Evolutionary conservation across 2,797 vertebrate species (phyloP).

Genomic region (Sebastolobus alascanus): DNA sequence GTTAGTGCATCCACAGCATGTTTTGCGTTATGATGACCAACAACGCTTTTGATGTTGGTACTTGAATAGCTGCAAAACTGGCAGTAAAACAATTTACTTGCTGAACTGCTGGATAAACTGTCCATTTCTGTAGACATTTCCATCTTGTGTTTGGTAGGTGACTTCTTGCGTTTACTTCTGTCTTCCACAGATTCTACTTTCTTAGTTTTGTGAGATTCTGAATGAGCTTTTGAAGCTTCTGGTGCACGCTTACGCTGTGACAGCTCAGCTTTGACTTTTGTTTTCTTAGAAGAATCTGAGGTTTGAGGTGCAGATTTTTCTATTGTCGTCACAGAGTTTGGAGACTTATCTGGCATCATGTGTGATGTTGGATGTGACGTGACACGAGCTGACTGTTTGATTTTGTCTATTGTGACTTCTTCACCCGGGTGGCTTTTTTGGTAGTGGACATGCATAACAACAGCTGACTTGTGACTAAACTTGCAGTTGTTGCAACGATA

Average conservation of each 20-base stretch:
- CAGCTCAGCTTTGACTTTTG: not conserved
- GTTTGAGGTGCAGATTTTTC: constrained; percentile 6
- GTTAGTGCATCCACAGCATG: constrained; percentile 26
- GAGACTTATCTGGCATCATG: constrained; percentile 64
- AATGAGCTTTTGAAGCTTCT: not conserved
- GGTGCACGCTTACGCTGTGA: not conserved
- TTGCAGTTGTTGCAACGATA: constrained; percentile 91
- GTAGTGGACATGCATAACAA: constrained; percentile 94
- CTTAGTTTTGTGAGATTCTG: constrained; percentile 73
- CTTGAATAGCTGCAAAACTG: constrained; percentile 60
- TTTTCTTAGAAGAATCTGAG: not conserved
- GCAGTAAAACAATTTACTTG: constrained; percentile 58
- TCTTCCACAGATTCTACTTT: constrained; percentile 75
- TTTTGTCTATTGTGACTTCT: constrained; percentile 90
- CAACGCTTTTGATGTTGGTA: constrained; percentile 55
- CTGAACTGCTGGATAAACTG: not conserved
- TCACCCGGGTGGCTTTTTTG: constrained; percentile 91
- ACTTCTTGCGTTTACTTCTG: constrained; percentile 76
- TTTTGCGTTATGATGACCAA: constrained; percentile 63
- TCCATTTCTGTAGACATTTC: constrained; percentile 39
- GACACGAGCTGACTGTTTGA: constrained; percentile 84
- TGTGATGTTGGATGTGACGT: constrained; percentile 75
- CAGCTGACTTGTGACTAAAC: constrained; percentile 91
- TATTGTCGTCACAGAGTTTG: not conserved
- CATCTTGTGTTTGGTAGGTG: constrained; percentile 61